Evolutionary conservation across 2,113 vertebrate genomes (phyloP), one percentile per base, ranked within the genome.

Genomic region (Candoia aspera): DNA sequence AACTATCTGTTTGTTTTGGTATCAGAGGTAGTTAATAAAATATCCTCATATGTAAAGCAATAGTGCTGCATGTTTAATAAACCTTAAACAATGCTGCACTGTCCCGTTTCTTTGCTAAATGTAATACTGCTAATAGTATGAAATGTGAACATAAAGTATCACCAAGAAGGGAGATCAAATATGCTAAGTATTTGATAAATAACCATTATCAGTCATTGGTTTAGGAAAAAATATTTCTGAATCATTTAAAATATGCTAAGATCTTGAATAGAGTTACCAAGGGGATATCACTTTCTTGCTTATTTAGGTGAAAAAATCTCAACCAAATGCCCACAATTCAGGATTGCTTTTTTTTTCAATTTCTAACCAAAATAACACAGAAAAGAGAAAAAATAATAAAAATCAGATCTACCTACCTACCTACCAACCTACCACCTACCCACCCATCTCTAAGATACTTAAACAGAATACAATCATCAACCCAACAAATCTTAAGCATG

Each of bases 401-500:
- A 95, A 93, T 92, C 60, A 49, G 88, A 94, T 68, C 93, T 73
- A 17, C n/a, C n/a, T 73, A 0, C 5, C 33, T 37, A 37, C 15
- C 49, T 49, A 8, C 46, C 46, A 3, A 49, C 46, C 46, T 73
- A 33, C n/a, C 33, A 2, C 5, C n/a, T 33, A 73, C 15, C 68
- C 37, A 37, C 33, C 68, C n/a, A 37, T 37, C 6, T 19, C 17
- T 79, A 42, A 79, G 33, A 79, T 42, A 79, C 17, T 79, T 79
- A 37, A 79, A 42, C 37, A 91, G 83, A 96, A 89, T 57, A 84
- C 88, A 87, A 94, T 79, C 88, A 94, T 93, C 26, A 88, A 95
- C 96, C 94, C 95, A 93, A 93, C 57, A 95, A 94, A 96, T 95
- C 94, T 97, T 89, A 86, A 93, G 95, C 57, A 95, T 73, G 92